Evolutionary conservation across 2,797 vertebrate genomes (phyloP).

Genomic region (Sebastes vulpes): DNA sequence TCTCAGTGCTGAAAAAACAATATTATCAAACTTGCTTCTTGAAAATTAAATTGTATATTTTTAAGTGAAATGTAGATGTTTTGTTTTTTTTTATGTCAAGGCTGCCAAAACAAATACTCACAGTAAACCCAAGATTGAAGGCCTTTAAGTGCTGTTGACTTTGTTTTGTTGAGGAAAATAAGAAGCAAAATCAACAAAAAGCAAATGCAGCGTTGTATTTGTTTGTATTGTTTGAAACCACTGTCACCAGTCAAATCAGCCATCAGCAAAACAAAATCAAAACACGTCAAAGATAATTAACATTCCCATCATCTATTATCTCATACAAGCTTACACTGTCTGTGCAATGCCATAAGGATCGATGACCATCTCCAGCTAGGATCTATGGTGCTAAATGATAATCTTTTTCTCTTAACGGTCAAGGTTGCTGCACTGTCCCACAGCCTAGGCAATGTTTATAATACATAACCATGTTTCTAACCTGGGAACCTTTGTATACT

Average conservation of each 20-base stretch:
- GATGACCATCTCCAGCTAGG: constrained; percentile 42
- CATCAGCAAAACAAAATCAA: background rate
- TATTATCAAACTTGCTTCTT: constrained; percentile 86
- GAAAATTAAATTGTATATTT: constrained; percentile 90
- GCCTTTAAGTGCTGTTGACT: constrained; percentile 70
- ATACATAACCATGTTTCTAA: constrained; percentile 84
- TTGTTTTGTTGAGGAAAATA: constrained; percentile 54
- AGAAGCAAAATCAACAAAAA: constrained; percentile 21
- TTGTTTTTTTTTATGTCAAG: constrained; percentile 58
- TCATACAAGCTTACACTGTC: constrained; percentile 58
- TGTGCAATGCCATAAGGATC: constrained; percentile 41
- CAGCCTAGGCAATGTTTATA: constrained; percentile 85
- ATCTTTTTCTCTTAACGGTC: constrained; percentile 72
- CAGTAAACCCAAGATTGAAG: constrained; percentile 68
- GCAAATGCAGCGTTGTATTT: constrained; percentile 7
- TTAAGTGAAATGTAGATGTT: constrained; percentile 86
- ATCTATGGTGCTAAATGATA: constrained; percentile 79
- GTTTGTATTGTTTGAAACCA: constrained; percentile 46
- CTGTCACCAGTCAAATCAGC: constrained; percentile 56
- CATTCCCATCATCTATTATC: constrained; percentile 37
- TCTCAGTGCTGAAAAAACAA: constrained; percentile 87
- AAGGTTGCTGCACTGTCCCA: constrained; percentile 84
- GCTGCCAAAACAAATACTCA: constrained; percentile 75
- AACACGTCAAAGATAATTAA: constrained; percentile 29
- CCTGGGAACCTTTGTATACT: constrained; percentile 84